phyloP scores from a whole-genome alignment of 1,140 invertebrate genomes.

The Drosophila kurseongensis region DNA sequence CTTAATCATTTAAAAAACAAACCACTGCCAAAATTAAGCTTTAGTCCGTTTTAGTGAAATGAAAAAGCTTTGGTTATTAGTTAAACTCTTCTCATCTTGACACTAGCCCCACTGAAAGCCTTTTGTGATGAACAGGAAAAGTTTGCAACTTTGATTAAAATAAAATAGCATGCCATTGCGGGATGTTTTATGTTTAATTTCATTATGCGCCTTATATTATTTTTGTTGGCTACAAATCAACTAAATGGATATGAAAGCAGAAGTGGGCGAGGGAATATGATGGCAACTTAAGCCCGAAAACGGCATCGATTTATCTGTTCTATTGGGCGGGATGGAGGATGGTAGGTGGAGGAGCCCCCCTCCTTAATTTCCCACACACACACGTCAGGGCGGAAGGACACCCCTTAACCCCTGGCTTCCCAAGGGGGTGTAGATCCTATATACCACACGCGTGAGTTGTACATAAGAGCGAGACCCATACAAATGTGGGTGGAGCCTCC shows the following conservation, averaged over 20 bases:
- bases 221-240: constrained; percentile 42
- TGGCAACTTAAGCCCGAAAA: constrained; percentile 42
- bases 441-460: constrained; percentile 38
- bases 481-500: constrained; percentile 73
- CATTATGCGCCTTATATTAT: constrained; percentile 35
- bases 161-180: constrained; percentile 32
- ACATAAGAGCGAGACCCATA: constrained; percentile 52
- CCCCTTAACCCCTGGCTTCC: constrained; percentile 6
- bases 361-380: constrained; percentile 15
- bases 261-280: constrained; percentile 8
- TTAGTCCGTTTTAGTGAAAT: not conserved
- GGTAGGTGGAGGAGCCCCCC: constrained; percentile 6
- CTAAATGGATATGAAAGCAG: constrained; percentile 38
- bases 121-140: constrained; percentile 35
- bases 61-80: not conserved
- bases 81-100: not conserved
- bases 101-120: constrained; percentile 1
- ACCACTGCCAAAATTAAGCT: not conserved
- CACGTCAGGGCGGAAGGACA: constrained; percentile 31
- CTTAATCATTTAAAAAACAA: not conserved
- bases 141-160: constrained; percentile 46
- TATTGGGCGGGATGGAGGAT: constrained; percentile 47
- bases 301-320: constrained; percentile 79
- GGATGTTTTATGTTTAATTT: constrained; percentile 39
- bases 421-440: constrained; percentile 36